Evolutionary conservation across 2,888 invertebrate species (phyloP).

Genomic region (Volucella inflata): DNA sequence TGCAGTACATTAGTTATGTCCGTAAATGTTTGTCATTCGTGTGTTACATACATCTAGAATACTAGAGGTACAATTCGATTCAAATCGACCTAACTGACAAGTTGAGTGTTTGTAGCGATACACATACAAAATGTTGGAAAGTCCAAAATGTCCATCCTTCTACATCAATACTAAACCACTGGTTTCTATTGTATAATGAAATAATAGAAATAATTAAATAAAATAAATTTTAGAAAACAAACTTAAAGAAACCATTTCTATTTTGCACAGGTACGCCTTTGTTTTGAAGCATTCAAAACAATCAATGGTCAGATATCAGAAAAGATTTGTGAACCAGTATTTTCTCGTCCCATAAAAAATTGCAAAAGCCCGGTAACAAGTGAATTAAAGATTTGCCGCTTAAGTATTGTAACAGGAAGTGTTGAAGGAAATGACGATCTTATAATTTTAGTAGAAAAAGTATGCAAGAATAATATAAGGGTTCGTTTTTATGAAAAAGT

Average conservation of each 20-base stretch:
- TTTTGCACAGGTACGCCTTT: slow-evolving; percentile 85
- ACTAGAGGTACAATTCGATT: too few species aligned
- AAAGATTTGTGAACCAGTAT: slow-evolving; percentile 88
- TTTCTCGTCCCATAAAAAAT: slow-evolving; percentile 90
- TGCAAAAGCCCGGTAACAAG: slow-evolving; percentile 93
- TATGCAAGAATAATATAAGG: slow-evolving; percentile 94
- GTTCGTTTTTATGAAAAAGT: slow-evolving; percentile 91
- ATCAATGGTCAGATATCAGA: slow-evolving; percentile 84
- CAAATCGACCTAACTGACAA: too few species aligned
- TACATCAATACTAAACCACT: too few species aligned
- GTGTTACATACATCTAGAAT: too few species aligned
- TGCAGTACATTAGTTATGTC: too few species aligned
- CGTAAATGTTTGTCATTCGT: too few species aligned
- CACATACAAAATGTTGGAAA: too few species aligned
- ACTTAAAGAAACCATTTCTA: neutral
- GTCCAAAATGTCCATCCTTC: too few species aligned
- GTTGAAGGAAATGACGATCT: slow-evolving; percentile 91
- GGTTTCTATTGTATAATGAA: too few species aligned
- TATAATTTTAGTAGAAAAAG: slow-evolving; percentile 93
- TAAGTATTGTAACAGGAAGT: slow-evolving; percentile 88
- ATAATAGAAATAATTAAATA: too few species aligned
- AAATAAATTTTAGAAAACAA: too few species aligned
- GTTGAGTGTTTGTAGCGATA: too few species aligned
- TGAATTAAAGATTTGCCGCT: slow-evolving; percentile 91
- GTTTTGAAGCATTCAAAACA: slow-evolving; percentile 90